phyloP scores from a whole-genome alignment of 2,797 vertebrate species.

The Enteromius radiatus region DNA sequence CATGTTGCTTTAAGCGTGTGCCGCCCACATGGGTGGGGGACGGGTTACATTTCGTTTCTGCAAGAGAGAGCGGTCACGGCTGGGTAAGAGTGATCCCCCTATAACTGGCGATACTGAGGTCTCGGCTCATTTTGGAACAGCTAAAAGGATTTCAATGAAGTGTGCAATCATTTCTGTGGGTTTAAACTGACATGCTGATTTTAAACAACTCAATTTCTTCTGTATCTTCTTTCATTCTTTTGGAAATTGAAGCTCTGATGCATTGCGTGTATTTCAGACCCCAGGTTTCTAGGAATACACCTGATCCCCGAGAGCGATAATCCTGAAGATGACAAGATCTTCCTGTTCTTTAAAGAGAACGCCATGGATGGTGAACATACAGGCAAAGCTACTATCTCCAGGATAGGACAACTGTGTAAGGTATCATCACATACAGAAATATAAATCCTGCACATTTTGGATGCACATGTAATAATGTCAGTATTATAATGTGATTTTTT shows the following conservation, averaged over 20 bases:
- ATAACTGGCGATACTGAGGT: constrained; percentile 41
- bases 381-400: constrained; percentile 95
- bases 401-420: constrained; percentile 98
- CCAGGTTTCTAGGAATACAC: constrained; percentile 91
- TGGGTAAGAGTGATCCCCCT: constrained; percentile 17
- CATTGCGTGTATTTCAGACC: constrained; percentile 77
- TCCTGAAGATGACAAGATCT: constrained; percentile 97
- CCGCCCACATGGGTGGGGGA: constrained; percentile 22
- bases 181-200: constrained; percentile 56
- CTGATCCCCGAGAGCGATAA: constrained; percentile 97
- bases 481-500: constrained; percentile 49
- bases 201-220: not conserved
- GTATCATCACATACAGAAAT: constrained; percentile 71
- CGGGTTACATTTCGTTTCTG: constrained; percentile 35
- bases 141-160: constrained; percentile 64
- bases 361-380: constrained; percentile 96
- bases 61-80: constrained; percentile 12
- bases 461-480: not conserved
- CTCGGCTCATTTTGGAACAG: constrained; percentile 52
- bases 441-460: not conserved
- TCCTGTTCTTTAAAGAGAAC: constrained; percentile 97
- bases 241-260: constrained; percentile 11
- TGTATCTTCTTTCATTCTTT: not conserved
- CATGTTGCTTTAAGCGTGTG: constrained; percentile 40
- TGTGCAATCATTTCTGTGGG: constrained; percentile 71